These are phyloP conservation scores for Pseudochromis fuscus DNA, from an alignment of 2,797 vertebrate genomes.

Conservation along the genomic window DNA sequence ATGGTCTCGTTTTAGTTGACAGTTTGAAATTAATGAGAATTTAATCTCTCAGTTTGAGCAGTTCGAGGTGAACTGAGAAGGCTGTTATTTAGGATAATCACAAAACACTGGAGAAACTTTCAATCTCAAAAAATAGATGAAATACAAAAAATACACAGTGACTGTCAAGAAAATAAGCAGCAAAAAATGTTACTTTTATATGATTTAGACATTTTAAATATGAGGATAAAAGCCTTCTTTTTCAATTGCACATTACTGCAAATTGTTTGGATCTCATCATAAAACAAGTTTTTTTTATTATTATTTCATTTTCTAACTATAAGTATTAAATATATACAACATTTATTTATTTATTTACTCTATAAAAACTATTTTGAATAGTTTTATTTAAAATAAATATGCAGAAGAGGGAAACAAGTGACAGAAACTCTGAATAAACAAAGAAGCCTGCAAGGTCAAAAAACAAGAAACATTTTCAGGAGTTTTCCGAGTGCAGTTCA, in stretches of 20 bases:
- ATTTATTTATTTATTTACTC: slow-evolving; percentile 7
- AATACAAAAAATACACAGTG: slow-evolving; percentile 9
- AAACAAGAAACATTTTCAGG: neutral
- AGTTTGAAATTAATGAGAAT: neutral
- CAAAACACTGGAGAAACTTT: slow-evolving; percentile 8
- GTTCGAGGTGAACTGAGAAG: slow-evolving; percentile 11
- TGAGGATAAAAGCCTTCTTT: slow-evolving; percentile 12
- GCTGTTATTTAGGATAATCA: neutral
- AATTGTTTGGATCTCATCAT: neutral
- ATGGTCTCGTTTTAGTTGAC: slow-evolving; percentile 4
- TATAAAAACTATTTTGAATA: neutral
- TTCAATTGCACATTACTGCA: slow-evolving; percentile 10
- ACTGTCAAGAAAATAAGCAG: neutral
- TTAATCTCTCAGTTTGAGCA: slow-evolving; percentile 15
- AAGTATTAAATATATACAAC: neutral
- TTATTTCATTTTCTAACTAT: slow-evolving; percentile 1
- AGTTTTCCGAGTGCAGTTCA: slow-evolving; percentile 16
- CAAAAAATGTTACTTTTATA: slow-evolving; percentile 1
- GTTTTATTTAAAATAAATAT: slow-evolving; percentile 1
- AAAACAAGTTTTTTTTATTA: slow-evolving; percentile 2
- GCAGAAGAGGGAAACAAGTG: neutral
- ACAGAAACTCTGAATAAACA: slow-evolving; percentile 40
- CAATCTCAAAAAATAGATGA: slow-evolving; percentile 12
- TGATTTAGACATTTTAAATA: slow-evolving; percentile 11
- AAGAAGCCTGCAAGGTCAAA: slow-evolving; percentile 21